Base-by-base conservation (phyloP, 2,888 invertebrate species). In the Nemotelus nigrinus region DNA sequence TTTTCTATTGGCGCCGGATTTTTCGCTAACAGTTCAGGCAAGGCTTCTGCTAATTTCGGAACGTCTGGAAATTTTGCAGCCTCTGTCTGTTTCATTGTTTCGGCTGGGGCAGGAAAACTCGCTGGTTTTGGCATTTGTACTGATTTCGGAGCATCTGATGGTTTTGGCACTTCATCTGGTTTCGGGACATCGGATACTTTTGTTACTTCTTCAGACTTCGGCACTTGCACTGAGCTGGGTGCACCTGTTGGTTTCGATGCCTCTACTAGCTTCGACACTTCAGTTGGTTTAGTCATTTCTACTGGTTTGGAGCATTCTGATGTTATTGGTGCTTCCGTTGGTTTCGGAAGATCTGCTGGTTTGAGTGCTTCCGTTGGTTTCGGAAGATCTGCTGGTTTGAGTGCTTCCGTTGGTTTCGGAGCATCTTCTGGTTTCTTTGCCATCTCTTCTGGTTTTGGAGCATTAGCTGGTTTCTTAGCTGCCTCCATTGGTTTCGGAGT, bases 361-460 rank as follows among this genome's bases (percentile, higher is more conserved):
- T 67, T 67, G n/a, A 8, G 65, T 5, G 47, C 47, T 67, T 45
- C 45, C 3, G 47, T 96, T 83, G 93, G 93, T 89, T 96, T 96
- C 82, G 96, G 96, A 76, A 96, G 95, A 87, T 97, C 97, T 87
- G 98, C 91, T 60, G 8, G 55, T 88, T 96, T 95, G 86, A 96
- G 96, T 83, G 96, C 41, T 2, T 45, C 65, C 7, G 65, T 96
- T 83, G 95, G 96, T 6, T 72, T 72, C 3, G 72, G 43, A 5
- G 83, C 80, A 43, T 82, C 82, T 72, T 79, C 81, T 1, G 79
- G 80, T 53, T 82, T 82, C 2, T 72, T 97, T 88, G 85, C 78
- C 63, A 78, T 78, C 8, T 77, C 76, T 78, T 78, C 39, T 97
- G 86, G 97, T 97, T 87, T 94, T 96, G 83, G 97, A 89, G 85